Base-by-base conservation (phyloP, 1,140 invertebrate genomes). In the Delia radicum region DNA sequence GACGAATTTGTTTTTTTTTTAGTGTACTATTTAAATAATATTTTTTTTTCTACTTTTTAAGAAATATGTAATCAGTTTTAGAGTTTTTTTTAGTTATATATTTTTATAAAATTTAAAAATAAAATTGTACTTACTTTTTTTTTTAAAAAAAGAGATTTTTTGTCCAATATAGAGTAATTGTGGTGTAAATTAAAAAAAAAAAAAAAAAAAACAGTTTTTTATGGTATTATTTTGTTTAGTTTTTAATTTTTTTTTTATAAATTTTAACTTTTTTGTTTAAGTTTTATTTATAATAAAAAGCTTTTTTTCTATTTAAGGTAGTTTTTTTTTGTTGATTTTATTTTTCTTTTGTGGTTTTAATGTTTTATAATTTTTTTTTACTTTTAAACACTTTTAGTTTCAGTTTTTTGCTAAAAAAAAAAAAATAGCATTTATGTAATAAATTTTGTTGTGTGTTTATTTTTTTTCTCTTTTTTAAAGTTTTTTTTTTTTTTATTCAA, bases 361-460 rank as follows among this genome's bases (percentile, higher is more conserved):
- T 15, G 42, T 48, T 48, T 48, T 48, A 15, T 15, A 33, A 33
- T 33, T 33, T 33, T 15, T n/a, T 15, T 48, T 48, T n/a, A n/a
- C n/a, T n/a, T n/a, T n/a, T n/a, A n/a, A n/a, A 48, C 42, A 48
- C 42, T 48, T 48, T 48, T 48, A 48, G 42, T 48, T 48, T 48
- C 15, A 46, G 42, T 46, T 55, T 55, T 55, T 55, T 55, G 42
- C 13, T 37, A 37, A 3, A n/a, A n/a, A 33, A 33, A 4, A 33
- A 33, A 33, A 33, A 33, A 42, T 42, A 42, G n/a, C 37, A 42
- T 42, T 42, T 42, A 42, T 69, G 29, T 69, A 69, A 69, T 69
- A 69, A 67, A 18, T 69, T 24, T 33, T 12, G 6, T 29, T 31
- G 37, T 42, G 18, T 55, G 7, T 55, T 29, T 27, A 15, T n/a